Base-by-base conservation (phyloP, 2,888 invertebrate species). In the Xestia sexstrigata region DNA sequence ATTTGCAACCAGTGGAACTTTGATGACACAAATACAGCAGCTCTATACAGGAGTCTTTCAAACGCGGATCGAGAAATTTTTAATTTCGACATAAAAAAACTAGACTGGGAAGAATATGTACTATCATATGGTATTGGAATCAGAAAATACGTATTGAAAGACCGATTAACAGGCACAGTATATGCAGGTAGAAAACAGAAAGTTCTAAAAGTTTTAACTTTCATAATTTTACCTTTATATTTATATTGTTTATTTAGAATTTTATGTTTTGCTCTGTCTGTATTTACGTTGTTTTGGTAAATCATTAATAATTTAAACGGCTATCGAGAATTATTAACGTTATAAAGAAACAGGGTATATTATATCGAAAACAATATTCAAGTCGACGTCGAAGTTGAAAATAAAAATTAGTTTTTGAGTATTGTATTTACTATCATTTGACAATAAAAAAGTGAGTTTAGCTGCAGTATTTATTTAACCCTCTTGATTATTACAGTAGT, bases 141-240 rank as follows among this genome's bases (percentile, higher is more conserved):
- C 5, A 77, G 83, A 77, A 79, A 77, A 4, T 76, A 78, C 15
- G 6, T 78, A 2, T 1, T 66, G 1, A 78, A 76, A n/a, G 78
- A 82, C 30, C 58, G 78, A 0, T 35, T 78, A 66, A 58, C 6
- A 23, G 66, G 35, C 7, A 82, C 78, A 49, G 0, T 35, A 1
- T 60, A n/a, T 45, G 66, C 42, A 2, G 13, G 17, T 35, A 82
- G 8, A 45, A 78, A 82, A 26, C 7, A 0, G 1, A 35, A 0
- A 0, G 9, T 76, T 0, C 11, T 78, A 0, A 8, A 9, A 58
- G 1, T 55, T 52, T 42, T 52, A 47, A 11, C 47, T 15, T 73
- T 7, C 4, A 73, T 73, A 26, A 8, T 39, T 47, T 26, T 73
- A 26, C 35, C 73, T 47, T 11, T 74, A 73, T 74, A 73, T 73